Evolutionary conservation across 2,113 vertebrate genomes (phyloP).

Genomic region (Salvelinus namaycush): DNA sequence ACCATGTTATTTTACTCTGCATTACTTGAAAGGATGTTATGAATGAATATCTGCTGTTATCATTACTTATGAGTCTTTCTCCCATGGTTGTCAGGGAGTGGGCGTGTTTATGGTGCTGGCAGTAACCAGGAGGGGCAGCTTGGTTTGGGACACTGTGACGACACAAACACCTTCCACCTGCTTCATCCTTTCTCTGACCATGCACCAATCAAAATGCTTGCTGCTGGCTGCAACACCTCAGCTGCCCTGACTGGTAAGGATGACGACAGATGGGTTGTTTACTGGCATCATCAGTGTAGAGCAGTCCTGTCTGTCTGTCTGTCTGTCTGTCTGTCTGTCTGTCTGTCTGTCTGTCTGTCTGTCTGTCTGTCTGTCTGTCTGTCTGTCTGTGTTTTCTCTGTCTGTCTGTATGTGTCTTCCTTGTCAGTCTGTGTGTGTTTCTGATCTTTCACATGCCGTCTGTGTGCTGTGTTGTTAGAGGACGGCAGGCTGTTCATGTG

Average conservation of each 20-base stretch:
- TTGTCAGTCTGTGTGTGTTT: slow-evolving; percentile 38
- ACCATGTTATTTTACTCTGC: not conserved
- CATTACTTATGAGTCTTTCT: not conserved
- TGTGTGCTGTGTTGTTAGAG: slow-evolving; percentile 62
- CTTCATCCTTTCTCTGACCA: slow-evolving; percentile 78
- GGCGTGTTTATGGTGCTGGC: slow-evolving; percentile 80
- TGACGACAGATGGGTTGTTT: slow-evolving; percentile 31
- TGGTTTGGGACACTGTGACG: slow-evolving; percentile 82
- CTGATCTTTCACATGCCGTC: slow-evolving; percentile 39
- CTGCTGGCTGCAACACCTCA: slow-evolving; percentile 85
- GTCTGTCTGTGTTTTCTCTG: too few relatives aligned
- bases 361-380: not conserved
- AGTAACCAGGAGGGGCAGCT: slow-evolving; percentile 86
- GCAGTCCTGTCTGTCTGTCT: not conserved
- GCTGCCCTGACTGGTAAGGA: slow-evolving; percentile 85
- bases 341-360: slow-evolving; percentile 17
- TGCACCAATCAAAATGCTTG: slow-evolving; percentile 81
- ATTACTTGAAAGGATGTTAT: not conserved
- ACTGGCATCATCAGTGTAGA: too few relatives aligned
- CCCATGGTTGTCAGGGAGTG: slow-evolving; percentile 65
- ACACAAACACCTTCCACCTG: slow-evolving; percentile 76
- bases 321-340: not conserved
- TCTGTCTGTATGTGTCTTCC: not conserved
- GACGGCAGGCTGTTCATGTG: slow-evolving; percentile 87
- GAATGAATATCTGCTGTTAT: not conserved